These are phyloP conservation scores for Gymnocephalus cernua DNA, from an alignment of 2,113 vertebrate genomes.

Conservation along the genomic window DNA sequence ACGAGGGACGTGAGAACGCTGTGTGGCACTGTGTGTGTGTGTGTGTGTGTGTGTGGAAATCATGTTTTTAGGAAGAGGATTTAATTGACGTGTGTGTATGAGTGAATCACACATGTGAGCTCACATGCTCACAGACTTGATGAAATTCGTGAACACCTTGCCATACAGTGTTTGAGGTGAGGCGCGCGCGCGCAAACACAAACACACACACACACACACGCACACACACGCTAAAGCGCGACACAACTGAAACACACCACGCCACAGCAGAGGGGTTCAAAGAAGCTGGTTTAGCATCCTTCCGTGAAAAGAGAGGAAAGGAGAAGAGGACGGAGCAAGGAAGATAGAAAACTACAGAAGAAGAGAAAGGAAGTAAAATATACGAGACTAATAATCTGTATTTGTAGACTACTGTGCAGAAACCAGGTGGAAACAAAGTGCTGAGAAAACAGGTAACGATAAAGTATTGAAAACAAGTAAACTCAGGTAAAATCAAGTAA, in stretches of 20 bases:
- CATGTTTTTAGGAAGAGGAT: conserved; percentile 23
- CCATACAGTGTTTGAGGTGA: conserved; percentile 21
- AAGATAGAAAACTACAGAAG: neutral
- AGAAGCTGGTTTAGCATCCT: neutral
- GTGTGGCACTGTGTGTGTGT: conserved; percentile 21
- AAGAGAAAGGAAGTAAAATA: neutral
- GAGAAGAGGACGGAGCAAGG: neutral
- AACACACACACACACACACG: neutral
- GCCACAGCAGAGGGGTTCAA: neutral
- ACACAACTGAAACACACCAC: neutral
- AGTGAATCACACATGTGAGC: conserved; percentile 1
- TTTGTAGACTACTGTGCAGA: neutral
- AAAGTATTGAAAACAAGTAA: neutral
- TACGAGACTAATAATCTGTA: neutral
- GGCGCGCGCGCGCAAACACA: neutral
- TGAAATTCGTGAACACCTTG: conserved; percentile 37
- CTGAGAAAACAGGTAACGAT: neutral
- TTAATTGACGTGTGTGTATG: conserved; percentile 35
- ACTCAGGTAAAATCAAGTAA: no score
- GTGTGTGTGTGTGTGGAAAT: conserved; percentile 15
- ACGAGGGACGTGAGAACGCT: conserved; percentile 53
- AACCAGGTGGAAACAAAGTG: neutral
- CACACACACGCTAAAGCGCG: no score
- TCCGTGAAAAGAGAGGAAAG: neutral
- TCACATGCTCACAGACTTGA: conserved; percentile 10